phyloP scores from a whole-genome alignment of 2,113 vertebrate species.

The Ranitomeya imitator region DNA sequence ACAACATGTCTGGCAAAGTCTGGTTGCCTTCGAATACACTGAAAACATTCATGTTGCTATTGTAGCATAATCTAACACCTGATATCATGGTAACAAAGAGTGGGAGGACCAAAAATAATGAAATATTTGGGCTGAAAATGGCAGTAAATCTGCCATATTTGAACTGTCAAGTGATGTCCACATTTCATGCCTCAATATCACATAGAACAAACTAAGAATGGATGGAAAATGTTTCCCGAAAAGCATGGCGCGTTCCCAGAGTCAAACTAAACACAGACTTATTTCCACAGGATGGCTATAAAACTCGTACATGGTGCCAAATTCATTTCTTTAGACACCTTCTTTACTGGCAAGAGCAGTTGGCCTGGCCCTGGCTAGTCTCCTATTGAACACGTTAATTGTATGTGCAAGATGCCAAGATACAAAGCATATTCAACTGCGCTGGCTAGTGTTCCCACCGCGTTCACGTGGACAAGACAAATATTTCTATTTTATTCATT shows the following conservation, averaged over 20 bases:
- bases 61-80: not conserved
- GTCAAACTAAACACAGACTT: slow-evolving; percentile 64
- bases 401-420: slow-evolving; percentile 54
- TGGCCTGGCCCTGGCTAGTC: slow-evolving; percentile 58
- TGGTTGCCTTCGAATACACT: not conserved
- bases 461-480: slow-evolving; percentile 51
- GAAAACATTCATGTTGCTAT: not conserved
- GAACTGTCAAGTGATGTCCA: slow-evolving; percentile 50
- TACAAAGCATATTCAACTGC: slow-evolving; percentile 47
- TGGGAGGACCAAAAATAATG: not conserved
- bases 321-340: slow-evolving; percentile 63
- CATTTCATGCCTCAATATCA: slow-evolving; percentile 40
- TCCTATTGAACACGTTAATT: slow-evolving; percentile 58
- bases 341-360: slow-evolving; percentile 62
- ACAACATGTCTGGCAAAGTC: not conserved
- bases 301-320: slow-evolving; percentile 58
- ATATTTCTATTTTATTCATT: slow-evolving; percentile 11
- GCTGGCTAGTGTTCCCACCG: slow-evolving; percentile 53
- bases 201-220: not conserved
- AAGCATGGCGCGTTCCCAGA: slow-evolving; percentile 56
- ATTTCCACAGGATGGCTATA: slow-evolving; percentile 66
- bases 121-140: slow-evolving; percentile 4
- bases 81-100: not conserved
- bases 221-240: slow-evolving; percentile 57
- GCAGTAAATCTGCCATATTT: not conserved